These are phyloP conservation scores for Geophilus truncorum DNA, from an alignment of 2,888 invertebrate species.

Conservation along the genomic window DNA sequence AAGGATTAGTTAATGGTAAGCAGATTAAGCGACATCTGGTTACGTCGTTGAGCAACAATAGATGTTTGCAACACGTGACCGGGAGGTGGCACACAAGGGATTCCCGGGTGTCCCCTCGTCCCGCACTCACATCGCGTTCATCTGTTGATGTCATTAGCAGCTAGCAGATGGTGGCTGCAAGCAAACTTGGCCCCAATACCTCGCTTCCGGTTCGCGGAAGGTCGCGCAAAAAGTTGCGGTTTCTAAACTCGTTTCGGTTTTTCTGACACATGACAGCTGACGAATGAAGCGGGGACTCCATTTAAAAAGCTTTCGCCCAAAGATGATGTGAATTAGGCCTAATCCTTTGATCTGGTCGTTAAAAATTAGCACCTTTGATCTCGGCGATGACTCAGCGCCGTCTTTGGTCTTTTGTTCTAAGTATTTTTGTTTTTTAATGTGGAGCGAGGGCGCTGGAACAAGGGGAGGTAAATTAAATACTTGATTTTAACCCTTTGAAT, in stretches of 20 bases:
- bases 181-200: not conserved
- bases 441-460: not conserved
- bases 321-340: not conserved
- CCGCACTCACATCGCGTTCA: not conserved
- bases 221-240: not conserved
- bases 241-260: not conserved
- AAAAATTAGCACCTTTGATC: not conserved
- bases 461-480: not conserved
- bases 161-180: not conserved
- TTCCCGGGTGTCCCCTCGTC: not conserved
- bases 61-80: slow-evolving; percentile 10
- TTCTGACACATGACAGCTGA: not conserved
- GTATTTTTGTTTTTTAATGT: not conserved
- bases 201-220: not conserved
- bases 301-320: not conserved
- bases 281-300: not conserved
- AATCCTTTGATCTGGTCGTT: not conserved
- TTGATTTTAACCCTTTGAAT: not conserved
- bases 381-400: not conserved
- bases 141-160: slow-evolving; percentile 12
- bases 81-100: not conserved
- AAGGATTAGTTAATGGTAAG: slow-evolving; percentile 17
- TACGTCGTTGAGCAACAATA: slow-evolving; percentile 12
- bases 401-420: not conserved
- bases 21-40: slow-evolving; percentile 25